phyloP scores from a whole-genome alignment of 2,113 vertebrate genomes.

The Callaeas wilsoni region DNA sequence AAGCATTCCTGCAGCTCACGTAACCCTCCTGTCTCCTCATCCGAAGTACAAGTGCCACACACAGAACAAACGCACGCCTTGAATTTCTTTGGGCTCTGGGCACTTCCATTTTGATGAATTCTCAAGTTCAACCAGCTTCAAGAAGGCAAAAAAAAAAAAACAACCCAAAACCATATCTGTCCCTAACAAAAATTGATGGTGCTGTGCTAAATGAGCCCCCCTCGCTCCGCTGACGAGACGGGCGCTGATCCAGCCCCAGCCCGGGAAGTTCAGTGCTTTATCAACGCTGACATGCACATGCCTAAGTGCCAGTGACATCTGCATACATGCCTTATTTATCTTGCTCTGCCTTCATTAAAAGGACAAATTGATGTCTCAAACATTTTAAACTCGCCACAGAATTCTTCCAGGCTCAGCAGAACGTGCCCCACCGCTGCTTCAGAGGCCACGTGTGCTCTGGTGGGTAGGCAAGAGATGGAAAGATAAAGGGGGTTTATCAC shows the following conservation, averaged over 20 bases:
- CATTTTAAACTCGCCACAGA: not conserved
- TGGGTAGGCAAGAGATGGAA: no score
- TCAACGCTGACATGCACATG: constrained; percentile 3
- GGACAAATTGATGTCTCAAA: constrained; percentile 39
- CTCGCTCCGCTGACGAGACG: not conserved
- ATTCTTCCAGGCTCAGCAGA: not conserved
- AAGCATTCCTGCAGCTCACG: not conserved
- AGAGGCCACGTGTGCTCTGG: not conserved
- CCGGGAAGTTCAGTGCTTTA: not conserved
- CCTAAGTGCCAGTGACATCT: constrained; percentile 35
- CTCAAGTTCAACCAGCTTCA: not conserved
- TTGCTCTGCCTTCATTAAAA: constrained; percentile 34
- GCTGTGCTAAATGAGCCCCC: not conserved
- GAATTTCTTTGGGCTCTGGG: not conserved
- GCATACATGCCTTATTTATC: constrained; percentile 35
- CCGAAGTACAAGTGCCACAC: not conserved
- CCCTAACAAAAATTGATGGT: not conserved
- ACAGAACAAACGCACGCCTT: not conserved
- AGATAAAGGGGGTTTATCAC: not conserved
- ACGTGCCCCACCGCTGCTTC: not conserved
- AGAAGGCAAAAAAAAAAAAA: not conserved
- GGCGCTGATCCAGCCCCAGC: not conserved
- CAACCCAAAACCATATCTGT: not conserved
- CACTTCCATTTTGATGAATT: not conserved
- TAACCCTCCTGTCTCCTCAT: not conserved